These are phyloP conservation scores for Cryptomyrus ogoouensis DNA, from an alignment of 2,113 vertebrate genomes.

Conservation along the genomic window DNA sequence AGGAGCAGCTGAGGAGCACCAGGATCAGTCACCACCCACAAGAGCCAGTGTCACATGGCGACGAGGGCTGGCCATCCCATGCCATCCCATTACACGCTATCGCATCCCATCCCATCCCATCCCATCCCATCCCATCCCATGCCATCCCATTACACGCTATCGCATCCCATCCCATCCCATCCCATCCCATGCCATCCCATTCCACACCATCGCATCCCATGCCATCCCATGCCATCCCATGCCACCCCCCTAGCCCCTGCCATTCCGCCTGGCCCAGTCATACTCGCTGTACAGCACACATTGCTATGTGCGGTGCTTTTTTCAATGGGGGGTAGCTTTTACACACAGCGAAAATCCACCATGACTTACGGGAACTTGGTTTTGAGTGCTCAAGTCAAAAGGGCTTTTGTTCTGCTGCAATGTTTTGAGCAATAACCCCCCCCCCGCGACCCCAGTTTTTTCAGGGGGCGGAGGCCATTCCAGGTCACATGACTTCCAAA, in stretches of 20 bases:
- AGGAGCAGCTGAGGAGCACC: background rate
- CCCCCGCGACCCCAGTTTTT: background rate
- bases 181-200: no score
- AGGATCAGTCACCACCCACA: background rate
- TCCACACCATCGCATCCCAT: no score
- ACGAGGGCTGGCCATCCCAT: background rate
- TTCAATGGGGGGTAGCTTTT: background rate
- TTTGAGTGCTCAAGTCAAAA: background rate
- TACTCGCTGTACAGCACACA: background rate
- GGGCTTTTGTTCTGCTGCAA: background rate
- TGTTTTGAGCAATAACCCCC: background rate
- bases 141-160: background rate
- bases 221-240: no score
- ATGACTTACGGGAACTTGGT: background rate
- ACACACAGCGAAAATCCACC: background rate
- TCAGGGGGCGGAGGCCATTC: background rate
- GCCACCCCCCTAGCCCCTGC: background rate
- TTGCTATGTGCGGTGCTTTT: background rate
- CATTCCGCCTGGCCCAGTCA: background rate
- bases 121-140: no score
- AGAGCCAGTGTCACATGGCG: background rate
- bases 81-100: no score
- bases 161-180: no score
- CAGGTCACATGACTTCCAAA: background rate
- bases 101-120: no score